Percentiles rank a stretch among this genome's conserved stretches.
phyloP scores from a whole-genome alignment of 2,797 vertebrate species.

The Acanthopagrus latus region DNA sequence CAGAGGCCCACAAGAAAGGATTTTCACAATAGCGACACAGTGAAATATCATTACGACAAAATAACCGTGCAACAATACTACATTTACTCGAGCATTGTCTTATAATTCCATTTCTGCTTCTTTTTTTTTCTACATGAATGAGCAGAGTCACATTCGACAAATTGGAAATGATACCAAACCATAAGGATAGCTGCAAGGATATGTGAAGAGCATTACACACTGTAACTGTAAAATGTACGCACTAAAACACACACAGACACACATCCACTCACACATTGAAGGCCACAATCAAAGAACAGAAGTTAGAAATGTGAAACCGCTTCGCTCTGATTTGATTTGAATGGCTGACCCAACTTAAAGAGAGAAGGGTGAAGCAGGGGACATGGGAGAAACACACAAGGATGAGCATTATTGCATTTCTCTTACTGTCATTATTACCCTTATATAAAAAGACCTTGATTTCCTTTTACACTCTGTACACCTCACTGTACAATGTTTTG shows the following conservation, averaged over 20 bases:
- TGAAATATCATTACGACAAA: background rate
- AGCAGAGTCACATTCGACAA: background rate
- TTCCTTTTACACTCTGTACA: background rate
- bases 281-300: background rate
- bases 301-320: background rate
- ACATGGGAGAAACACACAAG: background rate
- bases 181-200: background rate
- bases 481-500: background rate
- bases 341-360: background rate
- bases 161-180: background rate
- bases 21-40: background rate
- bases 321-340: background rate
- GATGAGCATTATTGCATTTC: background rate
- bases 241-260: background rate
- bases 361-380: background rate
- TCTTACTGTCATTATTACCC: background rate
- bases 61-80: background rate
- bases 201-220: background rate
- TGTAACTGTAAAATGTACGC: background rate
- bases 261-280: background rate
- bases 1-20: background rate
- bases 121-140: slow-evolving; percentile 1
- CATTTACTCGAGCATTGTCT: background rate
- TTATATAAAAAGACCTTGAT: background rate
- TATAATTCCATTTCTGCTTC: too few relatives aligned